phyloP scores from a whole-genome alignment of 2,113 vertebrate genomes.

The Lepisosteus osseus region DNA sequence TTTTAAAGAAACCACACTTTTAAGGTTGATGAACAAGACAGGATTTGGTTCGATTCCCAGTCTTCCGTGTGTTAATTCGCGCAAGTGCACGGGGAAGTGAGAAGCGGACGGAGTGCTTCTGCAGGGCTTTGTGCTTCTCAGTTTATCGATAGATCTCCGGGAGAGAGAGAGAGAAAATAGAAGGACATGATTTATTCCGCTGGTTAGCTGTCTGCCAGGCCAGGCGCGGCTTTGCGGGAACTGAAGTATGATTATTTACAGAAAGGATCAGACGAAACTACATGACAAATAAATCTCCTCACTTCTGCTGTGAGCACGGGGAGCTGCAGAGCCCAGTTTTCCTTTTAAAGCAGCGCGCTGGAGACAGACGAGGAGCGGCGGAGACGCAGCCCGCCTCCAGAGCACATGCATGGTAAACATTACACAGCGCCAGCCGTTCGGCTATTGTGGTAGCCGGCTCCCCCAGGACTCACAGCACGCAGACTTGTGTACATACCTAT shows the following conservation, averaged over 20 bases:
- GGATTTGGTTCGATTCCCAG: no score
- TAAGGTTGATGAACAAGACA: no score
- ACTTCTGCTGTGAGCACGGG: no score
- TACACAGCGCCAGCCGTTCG: not conserved
- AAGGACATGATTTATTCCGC: not conserved
- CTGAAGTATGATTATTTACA: conserved; percentile 27
- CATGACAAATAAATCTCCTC: conserved; percentile 24
- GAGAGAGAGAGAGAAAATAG: not conserved
- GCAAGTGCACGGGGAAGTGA: no score
- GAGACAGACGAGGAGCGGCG: not conserved
- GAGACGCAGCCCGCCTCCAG: not conserved
- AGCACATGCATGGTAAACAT: not conserved
- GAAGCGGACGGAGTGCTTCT: not conserved
- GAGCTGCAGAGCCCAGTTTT: no score
- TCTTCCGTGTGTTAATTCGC: no score
- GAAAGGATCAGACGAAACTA: conserved; percentile 15
- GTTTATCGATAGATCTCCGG: not conserved
- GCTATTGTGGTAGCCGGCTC: conserved; percentile 1
- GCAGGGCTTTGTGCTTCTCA: no score
- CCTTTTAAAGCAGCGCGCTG: no score
- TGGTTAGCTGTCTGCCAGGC: not conserved
- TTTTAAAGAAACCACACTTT: no score
- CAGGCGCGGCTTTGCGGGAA: conserved; percentile 7
- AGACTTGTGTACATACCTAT: not conserved
- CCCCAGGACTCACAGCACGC: not conserved